Base-by-base conservation (phyloP, 2,888 invertebrate genomes). In the Globia sparganii region DNA sequence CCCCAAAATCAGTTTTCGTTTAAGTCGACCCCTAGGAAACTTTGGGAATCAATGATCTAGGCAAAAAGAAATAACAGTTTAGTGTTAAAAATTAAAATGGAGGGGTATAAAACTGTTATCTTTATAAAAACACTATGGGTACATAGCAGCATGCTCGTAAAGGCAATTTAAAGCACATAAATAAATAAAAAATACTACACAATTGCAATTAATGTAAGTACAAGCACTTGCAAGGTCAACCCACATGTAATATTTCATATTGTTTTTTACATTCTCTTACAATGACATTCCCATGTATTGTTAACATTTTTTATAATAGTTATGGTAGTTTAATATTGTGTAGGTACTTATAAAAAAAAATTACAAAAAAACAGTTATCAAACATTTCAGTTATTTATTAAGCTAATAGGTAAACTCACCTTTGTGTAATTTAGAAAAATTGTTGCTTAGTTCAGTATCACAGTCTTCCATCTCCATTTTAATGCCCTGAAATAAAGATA, bases 401-500 rank as follows among this genome's bases (percentile, higher is more conserved):
- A 4, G 18, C 31, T 34, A 56, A 40, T n/a, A 43, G 13, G 21
- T 46, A 66, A 71, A 66, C 79, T 83, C 86, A 93, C 93, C 91
- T 88, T 90, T 91, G n/a, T 87, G 81, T 84, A 64, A 46, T 59
- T 79, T 84, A 53, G 78, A 76, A 85, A 86, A 88, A 69, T 80
- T 76, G 25, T 81, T 82, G 75, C 81, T 87, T 80, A 84, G 46
- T 69, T 88, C 78, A 81, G 83, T 89, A 88, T 90, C 90, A 90
- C 84, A 87, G 74, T 88, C 88, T 81, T 91, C 88, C 81, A 85
- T 86, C 79, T 93, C 92, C 81, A 90, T 86, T 85, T 92, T 91
- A 77, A 94, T 91, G 72, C 93, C 94, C 94, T 94, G 87, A 76
- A 78, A 76, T 75, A 43, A 71, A 61, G 28, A 58, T 11, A 73